Percentiles rank a stretch among this genome's conserved stretches.
Evolutionary conservation across 2,113 vertebrate species (phyloP).

Genomic region (Malurus cyaneus): DNA sequence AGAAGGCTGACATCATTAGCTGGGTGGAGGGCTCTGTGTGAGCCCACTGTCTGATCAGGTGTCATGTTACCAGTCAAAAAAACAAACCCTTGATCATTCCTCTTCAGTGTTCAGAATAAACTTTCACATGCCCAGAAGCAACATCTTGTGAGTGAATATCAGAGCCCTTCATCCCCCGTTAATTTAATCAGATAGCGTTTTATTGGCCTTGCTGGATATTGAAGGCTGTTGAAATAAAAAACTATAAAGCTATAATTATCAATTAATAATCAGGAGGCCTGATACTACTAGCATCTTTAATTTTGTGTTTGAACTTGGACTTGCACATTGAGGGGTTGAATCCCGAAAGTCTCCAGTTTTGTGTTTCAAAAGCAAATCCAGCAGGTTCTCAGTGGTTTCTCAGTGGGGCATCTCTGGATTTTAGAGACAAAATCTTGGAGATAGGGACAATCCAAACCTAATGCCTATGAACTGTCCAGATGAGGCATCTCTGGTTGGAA

Average conservation of each 20-base stretch:
- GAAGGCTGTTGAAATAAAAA: background rate
- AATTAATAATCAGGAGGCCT: background rate
- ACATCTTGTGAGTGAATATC: background rate
- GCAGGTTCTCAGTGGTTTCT: background rate
- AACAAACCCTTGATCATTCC: background rate
- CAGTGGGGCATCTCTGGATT: background rate
- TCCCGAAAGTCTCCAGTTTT: background rate
- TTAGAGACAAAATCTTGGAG: background rate
- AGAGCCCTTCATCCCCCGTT: background rate
- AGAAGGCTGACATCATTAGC: background rate
- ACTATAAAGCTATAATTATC: background rate
- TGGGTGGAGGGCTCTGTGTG: background rate
- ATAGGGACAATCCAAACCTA: background rate
- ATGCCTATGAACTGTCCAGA: accelerated
- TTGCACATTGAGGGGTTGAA: accelerated
- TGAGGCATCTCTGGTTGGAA: background rate
- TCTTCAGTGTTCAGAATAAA: background rate
- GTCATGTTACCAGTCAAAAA: background rate
- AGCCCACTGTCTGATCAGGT: background rate
- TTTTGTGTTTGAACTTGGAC: background rate
- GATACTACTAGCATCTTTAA: background rate
- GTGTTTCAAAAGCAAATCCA: background rate
- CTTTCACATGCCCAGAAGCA: background rate
- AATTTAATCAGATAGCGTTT: background rate
- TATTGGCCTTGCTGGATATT: background rate